Evolutionary conservation across 2,113 vertebrate species (phyloP).

Genomic region (Cynopterus brachyotis): DNA sequence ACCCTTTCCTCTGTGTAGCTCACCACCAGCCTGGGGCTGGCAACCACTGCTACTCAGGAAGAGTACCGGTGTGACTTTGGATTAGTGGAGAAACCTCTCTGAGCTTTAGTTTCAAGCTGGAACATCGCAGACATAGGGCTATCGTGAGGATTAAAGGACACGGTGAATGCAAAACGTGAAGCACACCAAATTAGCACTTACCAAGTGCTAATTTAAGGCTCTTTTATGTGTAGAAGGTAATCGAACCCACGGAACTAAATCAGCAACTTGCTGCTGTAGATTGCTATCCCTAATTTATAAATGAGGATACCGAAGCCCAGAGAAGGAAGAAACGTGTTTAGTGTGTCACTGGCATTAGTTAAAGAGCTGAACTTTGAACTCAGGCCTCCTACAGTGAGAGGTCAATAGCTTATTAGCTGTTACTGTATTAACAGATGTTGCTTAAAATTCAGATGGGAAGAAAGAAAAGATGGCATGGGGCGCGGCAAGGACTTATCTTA

Average conservation of each 20-base stretch:
- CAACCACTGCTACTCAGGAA: neutral
- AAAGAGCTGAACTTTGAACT: neutral
- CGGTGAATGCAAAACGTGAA: neutral
- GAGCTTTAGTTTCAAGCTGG: slow-evolving; percentile 9
- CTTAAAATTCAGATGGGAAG: neutral
- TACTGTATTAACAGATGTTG: neutral
- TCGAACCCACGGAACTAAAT: neutral
- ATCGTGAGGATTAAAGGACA: neutral
- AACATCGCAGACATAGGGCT: neutral
- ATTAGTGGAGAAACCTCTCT: neutral
- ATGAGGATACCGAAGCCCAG: neutral
- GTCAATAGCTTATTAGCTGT: neutral
- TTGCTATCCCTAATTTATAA: neutral
- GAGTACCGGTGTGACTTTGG: neutral
- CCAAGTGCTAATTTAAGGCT: neutral
- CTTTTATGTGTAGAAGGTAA: neutral
- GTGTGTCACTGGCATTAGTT: neutral
- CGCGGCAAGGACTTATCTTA: neutral
- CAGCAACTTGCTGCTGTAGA: neutral
- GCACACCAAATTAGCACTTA: rapidly evolving
- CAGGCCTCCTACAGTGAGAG: neutral
- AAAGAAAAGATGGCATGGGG: neutral
- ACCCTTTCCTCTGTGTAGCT: neutral
- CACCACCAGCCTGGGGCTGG: neutral
- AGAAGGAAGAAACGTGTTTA: neutral